Evolutionary conservation across 2,888 invertebrate genomes (phyloP).

Genomic region (Criorhina ranunculi): DNA sequence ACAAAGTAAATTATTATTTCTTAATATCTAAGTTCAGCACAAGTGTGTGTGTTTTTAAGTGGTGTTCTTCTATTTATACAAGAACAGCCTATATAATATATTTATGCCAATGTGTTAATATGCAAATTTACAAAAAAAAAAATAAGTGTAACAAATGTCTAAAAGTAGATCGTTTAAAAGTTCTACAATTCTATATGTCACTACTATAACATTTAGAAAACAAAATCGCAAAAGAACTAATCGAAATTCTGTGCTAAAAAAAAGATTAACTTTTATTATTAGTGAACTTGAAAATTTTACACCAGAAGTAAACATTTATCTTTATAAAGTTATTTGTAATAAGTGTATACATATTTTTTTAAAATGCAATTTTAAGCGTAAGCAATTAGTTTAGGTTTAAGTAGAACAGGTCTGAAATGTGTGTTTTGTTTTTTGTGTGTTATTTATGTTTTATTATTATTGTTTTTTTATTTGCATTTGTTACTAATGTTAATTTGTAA

Average conservation of each 20-base stretch:
- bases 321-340: constrained; percentile 68
- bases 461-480: constrained; percentile 46
- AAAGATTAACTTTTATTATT: constrained; percentile 70
- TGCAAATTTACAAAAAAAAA: constrained; percentile 60
- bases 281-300: constrained; percentile 73
- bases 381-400: constrained; percentile 68
- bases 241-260: constrained; percentile 74
- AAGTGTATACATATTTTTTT: constrained; percentile 75
- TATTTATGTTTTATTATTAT: constrained; percentile 46
- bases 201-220: constrained; percentile 41
- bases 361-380: constrained; percentile 69
- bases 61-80: constrained; percentile 43
- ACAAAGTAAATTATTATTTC: constrained; percentile 63
- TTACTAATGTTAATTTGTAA: constrained; percentile 44
- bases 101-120: constrained; percentile 66
- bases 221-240: constrained; percentile 37
- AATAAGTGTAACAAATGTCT: constrained; percentile 55
- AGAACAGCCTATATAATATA: constrained; percentile 38
- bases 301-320: constrained; percentile 68
- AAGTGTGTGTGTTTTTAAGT: constrained; percentile 25
- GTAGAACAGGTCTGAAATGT: constrained; percentile 52
- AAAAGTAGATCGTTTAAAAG: constrained; percentile 41
- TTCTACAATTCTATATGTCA: constrained; percentile 30
- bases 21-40: constrained; percentile 41
- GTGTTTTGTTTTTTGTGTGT: constrained; percentile 42